These are phyloP conservation scores for Salmo trutta DNA, from an alignment of 2,797 vertebrate species.

Conservation along the genomic window DNA sequence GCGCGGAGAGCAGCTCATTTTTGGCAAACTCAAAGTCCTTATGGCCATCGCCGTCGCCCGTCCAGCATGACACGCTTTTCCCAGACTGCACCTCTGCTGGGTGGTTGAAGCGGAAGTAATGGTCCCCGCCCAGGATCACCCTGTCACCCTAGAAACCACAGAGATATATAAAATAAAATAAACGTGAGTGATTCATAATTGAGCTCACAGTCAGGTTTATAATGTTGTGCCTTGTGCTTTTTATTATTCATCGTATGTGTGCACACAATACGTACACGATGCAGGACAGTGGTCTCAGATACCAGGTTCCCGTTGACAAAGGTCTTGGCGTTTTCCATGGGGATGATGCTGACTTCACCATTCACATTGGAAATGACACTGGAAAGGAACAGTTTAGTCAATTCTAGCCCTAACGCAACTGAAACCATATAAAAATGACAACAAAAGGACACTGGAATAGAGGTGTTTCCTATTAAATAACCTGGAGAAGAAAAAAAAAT, in stretches of 20 bases:
- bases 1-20: slow-evolving; percentile 89
- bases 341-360: slow-evolving; percentile 82
- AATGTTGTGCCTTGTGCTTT: background rate
- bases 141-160: slow-evolving; percentile 83
- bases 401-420: background rate
- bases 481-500: too few species aligned
- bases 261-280: slow-evolving; percentile 81
- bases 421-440: background rate
- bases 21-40: slow-evolving; percentile 97
- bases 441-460: background rate
- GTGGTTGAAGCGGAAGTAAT: slow-evolving; percentile 97
- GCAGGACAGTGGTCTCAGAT: slow-evolving; percentile 79
- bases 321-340: slow-evolving; percentile 84
- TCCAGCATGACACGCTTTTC: slow-evolving; percentile 74
- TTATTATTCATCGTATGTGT: background rate
- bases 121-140: slow-evolving; percentile 93
- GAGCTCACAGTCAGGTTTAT: background rate
- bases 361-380: slow-evolving; percentile 84
- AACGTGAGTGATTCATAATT: background rate
- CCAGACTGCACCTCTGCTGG: slow-evolving; percentile 89
- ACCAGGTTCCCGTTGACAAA: slow-evolving; percentile 90
- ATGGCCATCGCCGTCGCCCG: slow-evolving; percentile 72
- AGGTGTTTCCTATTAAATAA: background rate
- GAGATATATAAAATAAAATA: too few species aligned
- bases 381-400: slow-evolving; percentile 10